A percentile compares a stretch with the other conserved stretches of the same genome.
These are phyloP conservation scores for Actenoides lindsayi DNA, from an alignment of 2,113 vertebrate genomes.

Conservation along the genomic window DNA sequence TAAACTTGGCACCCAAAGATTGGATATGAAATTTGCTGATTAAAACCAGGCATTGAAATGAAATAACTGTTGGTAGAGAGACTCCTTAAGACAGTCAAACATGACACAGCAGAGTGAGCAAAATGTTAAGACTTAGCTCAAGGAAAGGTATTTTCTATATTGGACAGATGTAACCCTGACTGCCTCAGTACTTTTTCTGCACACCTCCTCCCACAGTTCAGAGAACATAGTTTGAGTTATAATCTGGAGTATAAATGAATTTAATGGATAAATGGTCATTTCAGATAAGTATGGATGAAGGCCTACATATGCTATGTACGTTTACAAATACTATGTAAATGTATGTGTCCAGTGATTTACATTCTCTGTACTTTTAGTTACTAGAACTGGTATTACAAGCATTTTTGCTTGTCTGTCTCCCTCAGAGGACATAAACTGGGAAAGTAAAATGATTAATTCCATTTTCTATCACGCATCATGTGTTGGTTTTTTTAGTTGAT, in stretches of 20 bases:
- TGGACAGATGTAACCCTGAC: neutral
- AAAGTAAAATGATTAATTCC: neutral
- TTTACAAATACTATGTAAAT: neutral
- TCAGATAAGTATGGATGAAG: neutral
- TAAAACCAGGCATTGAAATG: neutral
- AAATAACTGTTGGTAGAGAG: neutral
- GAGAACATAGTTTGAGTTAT: neutral
- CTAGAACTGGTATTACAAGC: neutral
- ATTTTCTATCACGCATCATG: neutral
- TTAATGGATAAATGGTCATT: neutral
- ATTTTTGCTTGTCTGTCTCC: neutral
- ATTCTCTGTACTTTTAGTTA: neutral
- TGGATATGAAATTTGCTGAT: neutral
- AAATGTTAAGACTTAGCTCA: neutral
- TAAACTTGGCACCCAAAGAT: neutral
- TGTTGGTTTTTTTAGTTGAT: neutral
- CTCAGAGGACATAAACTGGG: neutral
- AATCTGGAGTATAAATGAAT: neutral
- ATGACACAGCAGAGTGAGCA: fast-evolving
- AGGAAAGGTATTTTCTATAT: neutral
- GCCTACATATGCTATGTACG: neutral
- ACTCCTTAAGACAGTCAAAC: neutral
- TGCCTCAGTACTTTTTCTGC: neutral
- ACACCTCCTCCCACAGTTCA: neutral
- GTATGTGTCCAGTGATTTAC: neutral